Percentiles rank a stretch among this genome's conserved stretches.
Conservation (phyloP, 2,113 vertebrate species). For the Brachyistius frenatus region DNA sequence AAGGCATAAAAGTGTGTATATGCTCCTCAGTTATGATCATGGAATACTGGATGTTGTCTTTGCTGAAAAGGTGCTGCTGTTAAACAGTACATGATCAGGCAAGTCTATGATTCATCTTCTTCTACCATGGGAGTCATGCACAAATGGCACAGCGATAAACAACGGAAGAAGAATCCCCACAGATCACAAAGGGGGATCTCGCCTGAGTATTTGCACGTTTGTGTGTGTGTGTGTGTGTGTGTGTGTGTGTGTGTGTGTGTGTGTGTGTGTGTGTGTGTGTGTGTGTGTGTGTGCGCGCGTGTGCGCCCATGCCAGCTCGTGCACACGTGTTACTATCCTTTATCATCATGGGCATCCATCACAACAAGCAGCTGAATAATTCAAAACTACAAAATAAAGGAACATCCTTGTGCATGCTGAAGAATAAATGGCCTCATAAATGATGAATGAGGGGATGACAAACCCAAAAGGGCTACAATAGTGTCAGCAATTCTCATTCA, state of each 20-base stretch:
- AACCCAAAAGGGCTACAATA: constrained; percentile 32
- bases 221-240: constrained; percentile 6
- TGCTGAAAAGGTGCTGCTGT: constrained; percentile 31
- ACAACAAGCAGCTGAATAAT: constrained; percentile 76
- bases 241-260: constrained; percentile 16
- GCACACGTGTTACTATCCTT: constrained; percentile 54
- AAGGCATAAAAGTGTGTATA: not conserved
- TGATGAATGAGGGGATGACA: constrained; percentile 63
- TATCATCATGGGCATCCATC: constrained; percentile 68
- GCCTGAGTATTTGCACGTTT: constrained; percentile 5
- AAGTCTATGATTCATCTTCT: constrained; percentile 68
- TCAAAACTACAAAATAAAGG: constrained; percentile 77
- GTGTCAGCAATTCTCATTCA: constrained; percentile 9
- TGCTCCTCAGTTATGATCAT: constrained; percentile 2
- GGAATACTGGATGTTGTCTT: constrained; percentile 39
- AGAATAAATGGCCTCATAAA: constrained; percentile 71
- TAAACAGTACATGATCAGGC: constrained; percentile 72
- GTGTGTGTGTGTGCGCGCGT: no score
- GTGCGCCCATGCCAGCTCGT: not conserved
- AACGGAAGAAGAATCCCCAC: constrained; percentile 74
- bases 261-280: constrained; percentile 2
- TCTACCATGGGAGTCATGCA: constrained; percentile 56
- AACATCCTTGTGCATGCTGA: constrained; percentile 64
- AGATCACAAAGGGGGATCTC: constrained; percentile 67
- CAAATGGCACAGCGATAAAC: constrained; percentile 61